A percentile compares a stretch with the other conserved stretches of the same genome.
Evolutionary conservation across 2,113 vertebrate genomes (phyloP).

Genomic region (Tiliqua scincoides): DNA sequence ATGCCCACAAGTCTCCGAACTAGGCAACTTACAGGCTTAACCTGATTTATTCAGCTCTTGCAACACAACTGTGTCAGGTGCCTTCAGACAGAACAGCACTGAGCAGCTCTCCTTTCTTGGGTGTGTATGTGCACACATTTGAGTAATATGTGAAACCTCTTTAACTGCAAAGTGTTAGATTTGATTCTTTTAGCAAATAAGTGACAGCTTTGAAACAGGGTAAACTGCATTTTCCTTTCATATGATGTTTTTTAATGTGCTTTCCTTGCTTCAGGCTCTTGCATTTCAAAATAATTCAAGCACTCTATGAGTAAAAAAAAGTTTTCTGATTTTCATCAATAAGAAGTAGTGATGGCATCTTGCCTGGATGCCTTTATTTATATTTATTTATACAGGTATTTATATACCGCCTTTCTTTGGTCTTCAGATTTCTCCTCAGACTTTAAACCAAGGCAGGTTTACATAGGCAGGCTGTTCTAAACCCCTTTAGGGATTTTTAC

Average conservation of each 20-base stretch:
- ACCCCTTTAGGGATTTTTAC: too few species aligned
- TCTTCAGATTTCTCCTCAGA: too few species aligned
- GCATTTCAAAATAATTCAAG: slow-evolving; percentile 65
- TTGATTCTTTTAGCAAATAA: slow-evolving; percentile 73
- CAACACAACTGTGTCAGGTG: background rate
- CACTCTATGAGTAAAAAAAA: slow-evolving; percentile 62
- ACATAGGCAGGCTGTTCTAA: too few species aligned
- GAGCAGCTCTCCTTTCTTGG: background rate
- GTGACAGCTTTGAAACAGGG: slow-evolving; percentile 70
- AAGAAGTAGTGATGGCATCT: too few species aligned
- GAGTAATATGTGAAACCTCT: slow-evolving; percentile 67
- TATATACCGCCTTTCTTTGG: too few species aligned
- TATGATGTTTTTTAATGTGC: slow-evolving; percentile 75
- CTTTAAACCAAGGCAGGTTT: too few species aligned
- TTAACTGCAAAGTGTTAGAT: slow-evolving; percentile 70
- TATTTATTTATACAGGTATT: too few species aligned
- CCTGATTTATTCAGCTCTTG: background rate
- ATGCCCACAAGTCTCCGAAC: too few species aligned
- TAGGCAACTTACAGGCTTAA: background rate
- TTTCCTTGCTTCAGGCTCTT: slow-evolving; percentile 74
- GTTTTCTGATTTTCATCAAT: slow-evolving; percentile 73
- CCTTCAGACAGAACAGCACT: background rate
- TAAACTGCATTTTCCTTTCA: slow-evolving; percentile 73
- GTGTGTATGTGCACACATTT: background rate
- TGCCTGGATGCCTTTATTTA: too few species aligned